Base-by-base conservation (phyloP, 2,888 invertebrate species). In the Globia sparganii region DNA sequence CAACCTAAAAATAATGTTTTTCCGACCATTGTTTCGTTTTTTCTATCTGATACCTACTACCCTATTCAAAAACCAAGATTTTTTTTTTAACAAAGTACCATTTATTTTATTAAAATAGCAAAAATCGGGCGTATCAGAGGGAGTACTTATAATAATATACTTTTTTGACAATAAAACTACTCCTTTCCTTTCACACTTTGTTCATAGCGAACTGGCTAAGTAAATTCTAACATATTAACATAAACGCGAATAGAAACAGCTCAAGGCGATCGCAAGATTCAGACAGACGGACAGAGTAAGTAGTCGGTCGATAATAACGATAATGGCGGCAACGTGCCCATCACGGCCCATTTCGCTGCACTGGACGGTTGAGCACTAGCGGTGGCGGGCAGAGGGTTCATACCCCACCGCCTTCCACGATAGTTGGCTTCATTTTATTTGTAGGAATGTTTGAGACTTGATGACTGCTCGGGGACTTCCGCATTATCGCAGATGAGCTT, bases 261-360 rank as follows among this genome's bases (percentile, higher is more conserved):
- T 89, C 76, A 86, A 86, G 85, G 88, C 84, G 75, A 85, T 86
- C 59, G 74, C 83, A 87, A 87, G 86, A 87, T 85, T 80, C 86
- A 87, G 87, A 84, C 86, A 83, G 87, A 87, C 86, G 86, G 88
- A 88, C 89, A 81, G 89, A 85, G 85, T 83, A 78, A 85, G 85
- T 83, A 78, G 84, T 81, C 87, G 88, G 79, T 91, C 90, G 88
- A 90, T 91, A 91, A 91, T 91, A 91, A 90, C 83, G 89, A 89
- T 91, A 91, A 91, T 91, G 85, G 88, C 83, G 72, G 86, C 85
- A 87, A 86, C 91, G 89, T 89, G 91, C 85, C 86, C 86, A 89
- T 87, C 90, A 89, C 86, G 89, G 90, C 77, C 87, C 88, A 89
- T 89, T 91, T 90, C 85, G 81, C 80, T 78, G 81, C 79, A 73